Conservation (phyloP, 92 coral and sea anemone genomes). For the Palythoa grandis region DNA sequence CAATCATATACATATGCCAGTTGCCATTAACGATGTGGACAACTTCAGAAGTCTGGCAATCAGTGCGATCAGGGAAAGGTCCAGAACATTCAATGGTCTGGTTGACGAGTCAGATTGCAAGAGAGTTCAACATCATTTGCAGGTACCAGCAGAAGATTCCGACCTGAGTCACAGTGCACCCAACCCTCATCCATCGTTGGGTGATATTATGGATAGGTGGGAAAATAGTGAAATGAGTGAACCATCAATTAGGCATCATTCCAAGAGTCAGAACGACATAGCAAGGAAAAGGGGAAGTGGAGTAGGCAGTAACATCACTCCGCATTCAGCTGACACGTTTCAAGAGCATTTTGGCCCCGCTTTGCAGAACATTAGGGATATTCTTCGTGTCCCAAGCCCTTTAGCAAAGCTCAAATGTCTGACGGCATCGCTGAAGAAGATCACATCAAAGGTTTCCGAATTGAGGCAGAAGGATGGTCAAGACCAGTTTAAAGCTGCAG, state of each 20-base stretch:
- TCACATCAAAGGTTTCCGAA: slow-evolving; percentile 84
- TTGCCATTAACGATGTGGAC: slow-evolving; percentile 43
- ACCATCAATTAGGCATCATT: slow-evolving; percentile 43
- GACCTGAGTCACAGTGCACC: slow-evolving; percentile 81
- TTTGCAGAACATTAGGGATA: slow-evolving; percentile 77
- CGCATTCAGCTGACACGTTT: slow-evolving; percentile 70
- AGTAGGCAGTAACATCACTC: slow-evolving; percentile 16
- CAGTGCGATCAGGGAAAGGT: slow-evolving; percentile 69
- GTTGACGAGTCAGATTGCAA: slow-evolving; percentile 25
- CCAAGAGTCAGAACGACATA: slow-evolving; percentile 71
- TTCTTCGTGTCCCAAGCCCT: slow-evolving; percentile 79
- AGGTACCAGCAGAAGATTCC: slow-evolving; percentile 11
- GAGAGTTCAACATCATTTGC: slow-evolving; percentile 4
- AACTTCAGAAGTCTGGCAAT: slow-evolving; percentile 75
- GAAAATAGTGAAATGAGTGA: slow-evolving; percentile 11
- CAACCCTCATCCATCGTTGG: slow-evolving; percentile 48
- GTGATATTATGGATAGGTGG: slow-evolving; percentile 68
- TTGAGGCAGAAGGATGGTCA: slow-evolving; percentile 78
- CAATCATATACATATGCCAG: not conserved
- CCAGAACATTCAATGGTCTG: slow-evolving; percentile 55
- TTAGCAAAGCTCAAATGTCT: slow-evolving; percentile 85
- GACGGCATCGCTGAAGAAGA: slow-evolving; percentile 85
- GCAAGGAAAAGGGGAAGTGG: not conserved
- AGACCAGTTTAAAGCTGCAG: slow-evolving; percentile 77
- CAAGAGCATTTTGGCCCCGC: slow-evolving; percentile 97